A percentile compares a stretch with the other conserved stretches of the same genome.
phyloP scores from a whole-genome alignment of 2,113 vertebrate species.

The Brachyhypopomus gauderio region DNA sequence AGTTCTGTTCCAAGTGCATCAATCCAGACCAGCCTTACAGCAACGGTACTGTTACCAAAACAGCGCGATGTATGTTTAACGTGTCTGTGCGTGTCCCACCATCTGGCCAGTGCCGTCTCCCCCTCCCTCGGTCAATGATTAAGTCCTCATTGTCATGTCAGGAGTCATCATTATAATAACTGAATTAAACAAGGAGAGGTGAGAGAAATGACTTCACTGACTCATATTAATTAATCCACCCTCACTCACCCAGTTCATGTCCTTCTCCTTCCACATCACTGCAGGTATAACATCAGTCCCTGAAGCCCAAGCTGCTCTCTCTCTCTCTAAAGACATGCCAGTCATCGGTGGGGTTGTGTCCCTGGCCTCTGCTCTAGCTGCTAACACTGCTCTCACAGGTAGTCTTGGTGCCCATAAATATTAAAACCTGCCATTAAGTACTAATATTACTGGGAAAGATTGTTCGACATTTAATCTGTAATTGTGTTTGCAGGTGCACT shows the following conservation, averaged over 20 bases:
- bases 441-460: background rate
- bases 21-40: slow-evolving; percentile 72
- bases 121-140: too few species aligned
- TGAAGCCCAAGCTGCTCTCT: slow-evolving; percentile 55
- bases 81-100: too few species aligned
- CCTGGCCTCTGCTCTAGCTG: slow-evolving; percentile 87
- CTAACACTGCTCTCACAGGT: slow-evolving; percentile 91
- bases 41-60: slow-evolving; percentile 64
- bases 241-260: background rate
- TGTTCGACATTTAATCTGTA: background rate
- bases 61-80: too few species aligned
- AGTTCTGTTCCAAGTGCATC: slow-evolving; percentile 80
- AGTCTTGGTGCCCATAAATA: background rate
- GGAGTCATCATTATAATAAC: background rate
- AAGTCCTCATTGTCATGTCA: background rate
- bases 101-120: too few species aligned
- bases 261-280: slow-evolving; percentile 4
- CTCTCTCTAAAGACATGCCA: slow-evolving; percentile 82
- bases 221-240: background rate
- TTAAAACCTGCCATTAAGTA: too few species aligned
- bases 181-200: too few species aligned
- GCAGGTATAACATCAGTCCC: slow-evolving; percentile 51
- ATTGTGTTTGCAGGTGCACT: slow-evolving; percentile 80
- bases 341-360: slow-evolving; percentile 95
- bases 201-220: background rate